These are phyloP conservation scores for Eulemur rubriventer DNA, from an alignment of 2,797 vertebrate species.

Conservation along the genomic window DNA sequence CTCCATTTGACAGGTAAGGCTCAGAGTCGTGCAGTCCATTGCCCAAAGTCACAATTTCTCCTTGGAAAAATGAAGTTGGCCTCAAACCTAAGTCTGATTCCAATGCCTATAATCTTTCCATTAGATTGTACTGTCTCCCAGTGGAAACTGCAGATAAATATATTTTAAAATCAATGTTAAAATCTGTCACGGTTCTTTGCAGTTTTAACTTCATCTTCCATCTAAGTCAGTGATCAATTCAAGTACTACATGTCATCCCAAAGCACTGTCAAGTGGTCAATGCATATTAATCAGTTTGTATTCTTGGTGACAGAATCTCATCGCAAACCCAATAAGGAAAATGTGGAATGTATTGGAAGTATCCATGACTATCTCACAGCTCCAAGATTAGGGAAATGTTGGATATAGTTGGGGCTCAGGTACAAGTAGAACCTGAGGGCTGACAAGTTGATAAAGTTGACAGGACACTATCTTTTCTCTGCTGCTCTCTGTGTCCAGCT, in stretches of 20 bases:
- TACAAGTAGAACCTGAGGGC: not conserved
- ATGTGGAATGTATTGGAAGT: not conserved
- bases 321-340: not conserved
- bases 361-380: not conserved
- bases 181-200: not conserved
- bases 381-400: not conserved
- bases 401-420: not conserved
- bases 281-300: not conserved
- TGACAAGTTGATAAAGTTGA: not conserved
- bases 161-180: conserved; percentile 13
- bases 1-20: conserved; percentile 17
- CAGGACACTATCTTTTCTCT: not conserved
- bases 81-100: conserved; percentile 13
- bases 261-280: not conserved
- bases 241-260: not conserved
- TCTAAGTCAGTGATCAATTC: not conserved
- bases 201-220: conserved; percentile 28
- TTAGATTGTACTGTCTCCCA: not conserved
- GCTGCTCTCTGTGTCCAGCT: not conserved
- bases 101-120: not conserved
- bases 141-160: conserved; percentile 6
- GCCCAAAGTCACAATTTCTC: not conserved
- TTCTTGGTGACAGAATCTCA: not conserved
- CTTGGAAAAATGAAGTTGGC: conserved; percentile 11
- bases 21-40: not conserved